Percentiles rank a stretch among this genome's conserved stretches.
phyloP scores from a whole-genome alignment of 2,113 vertebrate species.

The Poicephalus meyeri region DNA sequence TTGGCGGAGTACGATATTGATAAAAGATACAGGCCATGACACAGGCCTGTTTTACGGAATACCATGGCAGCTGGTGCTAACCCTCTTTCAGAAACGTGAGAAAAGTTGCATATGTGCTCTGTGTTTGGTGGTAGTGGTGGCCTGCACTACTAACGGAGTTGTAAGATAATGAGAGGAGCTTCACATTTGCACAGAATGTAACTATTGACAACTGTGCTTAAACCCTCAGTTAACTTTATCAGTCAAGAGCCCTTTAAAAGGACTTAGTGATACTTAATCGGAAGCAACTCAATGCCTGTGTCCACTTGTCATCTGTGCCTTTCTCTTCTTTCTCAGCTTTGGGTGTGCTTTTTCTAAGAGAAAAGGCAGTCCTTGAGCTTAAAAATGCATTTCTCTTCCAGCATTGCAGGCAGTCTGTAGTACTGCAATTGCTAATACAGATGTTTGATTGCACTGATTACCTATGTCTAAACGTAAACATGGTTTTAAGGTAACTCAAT shows the following conservation, averaged over 20 bases:
- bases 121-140: neutral
- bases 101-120: accelerated
- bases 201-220: neutral
- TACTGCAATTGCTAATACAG: neutral
- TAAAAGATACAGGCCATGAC: neutral
- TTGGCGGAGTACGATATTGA: neutral
- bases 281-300: neutral
- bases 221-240: neutral
- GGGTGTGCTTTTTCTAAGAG: neutral
- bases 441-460: neutral
- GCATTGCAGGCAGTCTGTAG: neutral
- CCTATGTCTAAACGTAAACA: neutral
- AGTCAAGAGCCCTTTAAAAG: neutral
- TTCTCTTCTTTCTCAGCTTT: neutral
- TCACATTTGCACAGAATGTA: accelerated
- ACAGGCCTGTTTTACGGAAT: neutral
- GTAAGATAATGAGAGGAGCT: neutral
- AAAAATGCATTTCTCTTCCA: neutral
- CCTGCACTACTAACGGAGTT: neutral
- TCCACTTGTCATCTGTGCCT: neutral
- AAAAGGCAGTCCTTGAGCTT: neutral
- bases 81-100: neutral
- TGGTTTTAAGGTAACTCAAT: neutral
- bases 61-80: neutral
- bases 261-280: neutral